These are phyloP conservation scores for pig (Sus scrofa) DNA, from an alignment of 2,113 vertebrate species.

Conservation along the genomic window T2T-Sscrofa CM000822.6:18374001-18374500, in stretches of 20 bases:
- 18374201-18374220: conserved; percentile 28
- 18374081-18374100: conserved; percentile 46
- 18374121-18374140: background rate
- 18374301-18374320: conserved; percentile 56
- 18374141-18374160: conserved; percentile 26
- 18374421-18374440: background rate
- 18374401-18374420: conserved; percentile 38
- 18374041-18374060: conserved; percentile 62
- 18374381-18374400: conserved; percentile 27
- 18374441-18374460: conserved; percentile 44
- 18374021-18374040: conserved; percentile 67
- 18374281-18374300: conserved; percentile 32
- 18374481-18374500: background rate
- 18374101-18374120: conserved; percentile 71
- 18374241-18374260: conserved; percentile 58
- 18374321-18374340: conserved; percentile 28
- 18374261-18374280: conserved; percentile 34
- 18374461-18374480: conserved; percentile 58
- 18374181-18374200: conserved; percentile 50
- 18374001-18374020: conserved; percentile 40
- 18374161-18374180: background rate
- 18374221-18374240: conserved; percentile 40
- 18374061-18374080: conserved; percentile 71
- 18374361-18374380: conserved; percentile 11
- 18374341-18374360: background rate